Evolutionary conservation across 2,113 vertebrate species (phyloP).

Genomic region (Mesitornis unicolor): DNA sequence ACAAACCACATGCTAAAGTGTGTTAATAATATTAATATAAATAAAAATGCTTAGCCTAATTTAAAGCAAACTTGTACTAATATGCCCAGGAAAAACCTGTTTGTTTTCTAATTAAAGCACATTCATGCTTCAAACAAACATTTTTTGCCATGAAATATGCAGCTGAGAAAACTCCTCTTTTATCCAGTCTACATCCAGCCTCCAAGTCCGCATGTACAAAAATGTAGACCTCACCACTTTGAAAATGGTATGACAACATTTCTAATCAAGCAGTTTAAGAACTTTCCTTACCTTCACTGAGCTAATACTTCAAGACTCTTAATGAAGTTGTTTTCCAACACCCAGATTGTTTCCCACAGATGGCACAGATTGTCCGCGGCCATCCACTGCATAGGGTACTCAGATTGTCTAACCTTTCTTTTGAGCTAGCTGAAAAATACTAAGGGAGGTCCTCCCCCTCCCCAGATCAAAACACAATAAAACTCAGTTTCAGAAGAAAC

Average conservation of each 20-base stretch:
- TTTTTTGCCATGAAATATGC: not conserved
- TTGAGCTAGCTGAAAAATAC: not conserved
- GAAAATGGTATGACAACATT: not conserved
- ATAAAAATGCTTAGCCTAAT: not conserved
- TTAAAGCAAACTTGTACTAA: not conserved
- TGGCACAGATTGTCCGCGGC: not conserved
- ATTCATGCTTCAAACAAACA: not conserved
- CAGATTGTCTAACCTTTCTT: not conserved
- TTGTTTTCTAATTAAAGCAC: not conserved
- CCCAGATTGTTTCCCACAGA: not conserved
- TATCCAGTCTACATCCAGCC: not conserved
- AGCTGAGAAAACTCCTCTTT: not conserved
- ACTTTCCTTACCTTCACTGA: not conserved
- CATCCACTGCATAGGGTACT: rapidly evolving
- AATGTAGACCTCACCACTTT: not conserved
- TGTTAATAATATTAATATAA: not conserved
- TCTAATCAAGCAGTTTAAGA: not conserved
- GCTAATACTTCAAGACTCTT: not conserved
- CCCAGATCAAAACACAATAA: not conserved
- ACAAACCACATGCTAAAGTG: not conserved
- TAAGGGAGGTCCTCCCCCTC: not conserved
- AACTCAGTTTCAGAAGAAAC: not conserved
- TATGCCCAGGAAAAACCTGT: not conserved
- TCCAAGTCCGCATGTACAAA: not conserved
- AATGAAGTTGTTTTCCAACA: not conserved